Evolutionary conservation across 2,888 invertebrate species (phyloP).

Genomic region (Nephrotoma flavescens): DNA sequence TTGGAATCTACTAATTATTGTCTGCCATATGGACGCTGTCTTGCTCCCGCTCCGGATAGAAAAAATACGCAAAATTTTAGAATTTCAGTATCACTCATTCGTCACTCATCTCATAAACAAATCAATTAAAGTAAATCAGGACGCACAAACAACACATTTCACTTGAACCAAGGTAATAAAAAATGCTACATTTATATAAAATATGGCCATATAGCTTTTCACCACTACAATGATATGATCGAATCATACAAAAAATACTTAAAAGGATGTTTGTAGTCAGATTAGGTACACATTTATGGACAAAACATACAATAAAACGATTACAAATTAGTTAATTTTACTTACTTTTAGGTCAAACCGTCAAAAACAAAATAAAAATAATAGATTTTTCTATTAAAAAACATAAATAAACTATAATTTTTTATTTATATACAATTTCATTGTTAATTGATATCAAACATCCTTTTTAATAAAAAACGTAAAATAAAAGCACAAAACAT

Average conservation of each 20-base stretch:
- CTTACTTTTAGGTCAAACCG: not conserved
- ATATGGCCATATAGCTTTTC: not conserved
- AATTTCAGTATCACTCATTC: not conserved
- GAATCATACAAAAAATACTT: not conserved
- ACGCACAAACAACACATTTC: not conserved
- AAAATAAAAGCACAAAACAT: not conserved
- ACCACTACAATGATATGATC: not conserved
- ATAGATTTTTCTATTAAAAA: not conserved
- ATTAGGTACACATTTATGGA: not conserved
- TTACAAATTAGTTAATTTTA: not conserved
- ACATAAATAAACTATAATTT: not conserved
- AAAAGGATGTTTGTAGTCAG: not conserved
- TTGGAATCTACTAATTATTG: not conserved
- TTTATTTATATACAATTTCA: not conserved
- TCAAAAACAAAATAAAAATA: not conserved
- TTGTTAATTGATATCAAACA: not conserved
- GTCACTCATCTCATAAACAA: not conserved
- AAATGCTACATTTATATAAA: not conserved
- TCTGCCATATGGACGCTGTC: not conserved
- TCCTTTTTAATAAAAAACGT: not conserved
- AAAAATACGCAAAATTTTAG: too few relatives aligned
- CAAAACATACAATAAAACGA: not conserved
- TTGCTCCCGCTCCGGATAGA: too few relatives aligned
- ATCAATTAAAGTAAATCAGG: not conserved
- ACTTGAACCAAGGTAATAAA: not conserved